phyloP scores from a whole-genome alignment of 2,888 invertebrate species.

The Dione vanillae region DNA sequence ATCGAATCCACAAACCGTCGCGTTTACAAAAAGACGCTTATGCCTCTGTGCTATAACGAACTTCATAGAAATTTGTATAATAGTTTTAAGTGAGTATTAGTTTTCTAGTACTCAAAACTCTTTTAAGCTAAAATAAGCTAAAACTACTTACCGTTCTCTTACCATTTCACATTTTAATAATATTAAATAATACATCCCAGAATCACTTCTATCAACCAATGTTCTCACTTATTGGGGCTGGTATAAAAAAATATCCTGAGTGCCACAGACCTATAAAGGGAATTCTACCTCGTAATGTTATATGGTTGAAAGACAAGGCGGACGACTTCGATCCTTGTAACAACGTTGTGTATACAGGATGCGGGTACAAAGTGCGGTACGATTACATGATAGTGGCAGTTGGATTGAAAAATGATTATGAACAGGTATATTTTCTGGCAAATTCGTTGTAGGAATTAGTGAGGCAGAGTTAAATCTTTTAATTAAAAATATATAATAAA shows the following conservation, averaged over 20 bases:
- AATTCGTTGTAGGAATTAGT: neutral
- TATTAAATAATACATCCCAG: slow-evolving; percentile 63
- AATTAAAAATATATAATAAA: too few relatives aligned
- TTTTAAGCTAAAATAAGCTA: neutral
- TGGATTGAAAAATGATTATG: slow-evolving; percentile 92
- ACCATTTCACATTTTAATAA: neutral
- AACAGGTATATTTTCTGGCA: slow-evolving; percentile 83
- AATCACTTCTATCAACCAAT: slow-evolving; percentile 97
- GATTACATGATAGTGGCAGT: slow-evolving; percentile 93
- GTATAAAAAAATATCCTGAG: slow-evolving; percentile 88
- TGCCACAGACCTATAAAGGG: slow-evolving; percentile 85
- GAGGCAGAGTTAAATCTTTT: neutral
- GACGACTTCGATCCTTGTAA: slow-evolving; percentile 89
- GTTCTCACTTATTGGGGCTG: slow-evolving; percentile 96
- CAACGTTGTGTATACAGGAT: slow-evolving; percentile 87
- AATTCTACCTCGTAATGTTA: slow-evolving; percentile 89
- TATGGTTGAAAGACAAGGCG: slow-evolving; percentile 91
- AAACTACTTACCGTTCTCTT: neutral
- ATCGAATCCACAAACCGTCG: too few relatives aligned
- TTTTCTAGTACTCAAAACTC: neutral
- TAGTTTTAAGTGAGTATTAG: too few relatives aligned
- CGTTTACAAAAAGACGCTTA: too few relatives aligned
- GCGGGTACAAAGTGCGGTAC: slow-evolving; percentile 89
- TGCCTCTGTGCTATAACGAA: too few relatives aligned
- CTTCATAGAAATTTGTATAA: too few relatives aligned